phyloP scores from a whole-genome alignment of 2,888 invertebrate species.

The Caradrina clavipalpis region DNA sequence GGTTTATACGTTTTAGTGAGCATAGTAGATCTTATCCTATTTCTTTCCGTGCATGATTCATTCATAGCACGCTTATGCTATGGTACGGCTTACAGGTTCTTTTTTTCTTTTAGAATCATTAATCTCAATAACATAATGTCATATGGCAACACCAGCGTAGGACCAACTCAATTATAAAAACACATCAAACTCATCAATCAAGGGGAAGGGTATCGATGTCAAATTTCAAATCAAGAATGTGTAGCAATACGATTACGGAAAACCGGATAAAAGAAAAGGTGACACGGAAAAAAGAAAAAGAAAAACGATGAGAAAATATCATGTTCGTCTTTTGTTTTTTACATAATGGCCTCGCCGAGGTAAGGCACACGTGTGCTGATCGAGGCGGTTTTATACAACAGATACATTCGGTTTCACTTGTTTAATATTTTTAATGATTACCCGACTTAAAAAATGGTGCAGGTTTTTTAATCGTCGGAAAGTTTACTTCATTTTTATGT shows the following conservation, averaged over 20 bases:
- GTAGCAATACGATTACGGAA: slow-evolving; percentile 17
- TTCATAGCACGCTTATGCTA: too few species aligned
- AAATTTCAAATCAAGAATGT: slow-evolving; percentile 14
- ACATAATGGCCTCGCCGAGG: slow-evolving; percentile 21
- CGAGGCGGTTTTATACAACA: slow-evolving; percentile 23
- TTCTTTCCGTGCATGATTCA: too few species aligned
- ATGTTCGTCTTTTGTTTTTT: slow-evolving; percentile 47
- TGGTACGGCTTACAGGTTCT: too few species aligned
- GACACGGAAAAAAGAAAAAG: neutral
- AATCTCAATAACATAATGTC: neutral
- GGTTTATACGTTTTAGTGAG: too few species aligned
- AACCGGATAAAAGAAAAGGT: slow-evolving; percentile 9
- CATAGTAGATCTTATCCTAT: too few species aligned
- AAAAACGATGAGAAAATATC: slow-evolving; percentile 13
- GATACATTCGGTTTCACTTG: too few species aligned
- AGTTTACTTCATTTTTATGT: too few species aligned
- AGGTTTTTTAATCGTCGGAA: too few species aligned
- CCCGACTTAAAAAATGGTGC: too few species aligned
- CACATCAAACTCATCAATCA: slow-evolving; percentile 26
- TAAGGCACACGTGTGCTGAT: slow-evolving; percentile 6
- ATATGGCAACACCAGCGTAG: neutral
- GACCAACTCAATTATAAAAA: slow-evolving; percentile 9
- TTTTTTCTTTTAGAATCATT: neutral
- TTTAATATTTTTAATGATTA: too few species aligned
- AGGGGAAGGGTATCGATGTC: slow-evolving; percentile 8